Conservation (phyloP, 2,888 invertebrate species). For the Amiota minor region DNA sequence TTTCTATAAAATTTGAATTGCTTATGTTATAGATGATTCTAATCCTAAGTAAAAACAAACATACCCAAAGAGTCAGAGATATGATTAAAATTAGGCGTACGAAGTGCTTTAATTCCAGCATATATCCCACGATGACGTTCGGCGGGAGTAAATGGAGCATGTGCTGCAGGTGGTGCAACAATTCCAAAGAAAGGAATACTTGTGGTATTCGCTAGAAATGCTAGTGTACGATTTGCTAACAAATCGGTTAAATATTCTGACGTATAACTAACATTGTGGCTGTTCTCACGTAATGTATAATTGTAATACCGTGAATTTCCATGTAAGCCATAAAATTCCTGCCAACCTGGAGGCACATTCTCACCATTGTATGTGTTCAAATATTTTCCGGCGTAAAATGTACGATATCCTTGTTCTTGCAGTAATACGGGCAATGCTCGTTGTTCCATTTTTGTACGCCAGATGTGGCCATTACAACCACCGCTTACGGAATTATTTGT, state of each 20-base stretch:
- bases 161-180: conserved; percentile 90
- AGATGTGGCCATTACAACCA: conserved; percentile 82
- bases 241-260: conserved; percentile 89
- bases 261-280: conserved; percentile 78
- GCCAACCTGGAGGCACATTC: conserved; percentile 88
- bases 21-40: not conserved
- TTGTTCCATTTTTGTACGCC: conserved; percentile 80
- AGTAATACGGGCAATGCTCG: conserved; percentile 81
- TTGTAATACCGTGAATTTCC: conserved; percentile 96
- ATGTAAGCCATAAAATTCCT: conserved; percentile 88
- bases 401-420: conserved; percentile 81
- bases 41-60: not conserved
- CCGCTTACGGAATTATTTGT: conserved; percentile 85
- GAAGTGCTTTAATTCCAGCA: conserved; percentile 77
- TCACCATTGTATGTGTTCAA: conserved; percentile 83
- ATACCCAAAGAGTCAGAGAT: conserved; percentile 60
- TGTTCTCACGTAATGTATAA: conserved; percentile 88
- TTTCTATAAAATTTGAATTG: conserved; percentile 73
- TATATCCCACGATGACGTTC: conserved; percentile 80
- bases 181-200: conserved; percentile 82
- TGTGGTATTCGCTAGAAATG: conserved; percentile 49
- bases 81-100: conserved; percentile 81
- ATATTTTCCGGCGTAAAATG: conserved; percentile 96
- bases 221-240: conserved; percentile 75
- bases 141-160: conserved; percentile 89